Evolutionary conservation across 2,113 vertebrate genomes (phyloP).

Genomic region (Phyllopteryx taeniolatus): DNA sequence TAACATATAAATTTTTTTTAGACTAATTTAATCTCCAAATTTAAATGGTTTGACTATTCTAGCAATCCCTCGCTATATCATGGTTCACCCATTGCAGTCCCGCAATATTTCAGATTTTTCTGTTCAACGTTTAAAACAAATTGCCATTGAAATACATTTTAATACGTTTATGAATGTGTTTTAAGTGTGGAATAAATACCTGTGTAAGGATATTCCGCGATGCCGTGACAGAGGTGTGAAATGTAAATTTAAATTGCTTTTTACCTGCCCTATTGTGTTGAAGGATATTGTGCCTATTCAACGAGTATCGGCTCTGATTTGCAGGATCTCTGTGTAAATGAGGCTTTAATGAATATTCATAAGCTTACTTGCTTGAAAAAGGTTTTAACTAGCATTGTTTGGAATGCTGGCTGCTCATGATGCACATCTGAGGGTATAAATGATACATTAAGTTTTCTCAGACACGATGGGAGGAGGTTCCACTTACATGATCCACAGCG

Average conservation of each 20-base stretch:
- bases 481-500: neutral
- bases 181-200: too few relatives aligned
- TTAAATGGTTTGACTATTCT: neutral
- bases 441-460: slow-evolving; percentile 37
- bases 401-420: neutral
- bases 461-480: neutral
- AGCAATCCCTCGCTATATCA: neutral
- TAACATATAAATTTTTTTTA: neutral
- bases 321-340: too few relatives aligned
- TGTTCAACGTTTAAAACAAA: too few relatives aligned
- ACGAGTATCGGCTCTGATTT: too few relatives aligned
- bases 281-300: too few relatives aligned
- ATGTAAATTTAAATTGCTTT: too few relatives aligned
- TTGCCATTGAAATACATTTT: too few relatives aligned
- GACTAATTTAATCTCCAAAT: neutral
- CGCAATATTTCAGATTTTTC: too few relatives aligned
- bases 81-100: neutral
- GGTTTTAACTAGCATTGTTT: slow-evolving; percentile 1
- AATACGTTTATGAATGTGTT: too few relatives aligned
- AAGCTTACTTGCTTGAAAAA: neutral
- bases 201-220: too few relatives aligned
- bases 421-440: slow-evolving; percentile 15
- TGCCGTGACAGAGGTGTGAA: too few relatives aligned
- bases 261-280: too few relatives aligned
- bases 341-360: neutral